These are phyloP conservation scores for Drosophila atroscutellata DNA, from an alignment of 2,888 invertebrate genomes.

Conservation along the genomic window DNA sequence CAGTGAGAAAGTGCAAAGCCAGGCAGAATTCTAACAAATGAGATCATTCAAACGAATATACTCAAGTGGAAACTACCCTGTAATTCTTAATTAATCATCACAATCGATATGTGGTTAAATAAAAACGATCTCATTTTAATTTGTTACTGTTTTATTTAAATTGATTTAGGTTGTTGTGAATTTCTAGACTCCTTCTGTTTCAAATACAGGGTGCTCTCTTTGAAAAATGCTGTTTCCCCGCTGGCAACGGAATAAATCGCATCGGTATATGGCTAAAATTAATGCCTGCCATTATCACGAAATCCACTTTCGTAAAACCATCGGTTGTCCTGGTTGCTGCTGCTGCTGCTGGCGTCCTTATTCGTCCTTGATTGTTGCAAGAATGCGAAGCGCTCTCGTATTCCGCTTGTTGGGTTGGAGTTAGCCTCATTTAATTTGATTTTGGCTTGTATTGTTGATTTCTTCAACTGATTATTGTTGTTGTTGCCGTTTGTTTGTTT, in stretches of 20 bases:
- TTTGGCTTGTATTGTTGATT: slow-evolving; percentile 49
- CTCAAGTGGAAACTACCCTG: slow-evolving; percentile 2
- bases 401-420: slow-evolving; percentile 22
- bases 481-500: slow-evolving; percentile 52
- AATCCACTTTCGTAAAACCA: slow-evolving; percentile 62
- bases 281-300: slow-evolving; percentile 72
- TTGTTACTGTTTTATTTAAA: background rate
- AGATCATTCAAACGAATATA: slow-evolving; percentile 1
- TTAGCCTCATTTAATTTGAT: slow-evolving; percentile 59
- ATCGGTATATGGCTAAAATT: slow-evolving; percentile 57
- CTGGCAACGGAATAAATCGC: slow-evolving; percentile 34
- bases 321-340: slow-evolving; percentile 34
- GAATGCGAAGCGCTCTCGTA: slow-evolving; percentile 26
- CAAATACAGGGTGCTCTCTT: background rate
- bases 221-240: slow-evolving; percentile 1
- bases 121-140: background rate
- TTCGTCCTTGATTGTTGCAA: slow-evolving; percentile 69
- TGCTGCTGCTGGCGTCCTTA: slow-evolving; percentile 47
- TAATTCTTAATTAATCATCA: background rate
- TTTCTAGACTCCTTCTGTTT: background rate
- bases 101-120: background rate
- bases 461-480: slow-evolving; percentile 23
- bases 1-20: slow-evolving; percentile 40
- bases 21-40: slow-evolving; percentile 16
- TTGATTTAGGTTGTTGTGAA: background rate